Evolutionary conservation across 2,797 vertebrate genomes (phyloP).

Genomic region (Orientallactaga sibirica): DNA sequence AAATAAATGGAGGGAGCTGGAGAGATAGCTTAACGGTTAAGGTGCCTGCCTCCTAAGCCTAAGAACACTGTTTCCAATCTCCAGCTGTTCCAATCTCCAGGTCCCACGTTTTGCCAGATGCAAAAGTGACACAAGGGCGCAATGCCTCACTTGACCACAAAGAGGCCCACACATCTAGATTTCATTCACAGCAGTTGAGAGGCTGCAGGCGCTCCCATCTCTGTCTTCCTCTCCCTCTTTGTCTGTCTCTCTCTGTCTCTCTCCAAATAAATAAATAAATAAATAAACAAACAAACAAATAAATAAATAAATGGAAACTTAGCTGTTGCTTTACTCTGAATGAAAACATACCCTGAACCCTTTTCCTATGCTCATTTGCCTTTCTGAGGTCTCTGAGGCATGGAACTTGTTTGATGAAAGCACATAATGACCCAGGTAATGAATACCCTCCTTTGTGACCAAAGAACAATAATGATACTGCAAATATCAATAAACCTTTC

Average conservation of each 20-base stretch:
- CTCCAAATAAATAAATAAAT: too few species aligned
- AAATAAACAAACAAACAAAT: too few species aligned
- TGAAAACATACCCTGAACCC: background rate
- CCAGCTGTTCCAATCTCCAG: background rate
- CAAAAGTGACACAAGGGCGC: too few species aligned
- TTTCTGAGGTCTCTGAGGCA: background rate
- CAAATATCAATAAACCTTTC: background rate
- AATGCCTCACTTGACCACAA: too few species aligned
- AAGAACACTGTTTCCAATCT: background rate
- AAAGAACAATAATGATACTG: background rate
- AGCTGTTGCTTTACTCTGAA: background rate
- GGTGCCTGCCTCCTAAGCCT: too few species aligned
- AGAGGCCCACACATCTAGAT: too few species aligned
- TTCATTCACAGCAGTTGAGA: too few species aligned
- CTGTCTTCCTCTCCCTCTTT: too few species aligned
- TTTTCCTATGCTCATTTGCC: background rate
- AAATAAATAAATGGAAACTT: background rate
- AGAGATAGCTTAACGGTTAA: too few species aligned
- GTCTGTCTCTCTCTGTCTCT: too few species aligned
- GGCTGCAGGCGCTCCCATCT: too few species aligned
- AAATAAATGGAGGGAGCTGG: background rate
- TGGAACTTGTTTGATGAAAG: background rate
- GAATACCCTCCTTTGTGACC: background rate
- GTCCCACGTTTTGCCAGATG: too few species aligned
- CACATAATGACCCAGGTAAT: background rate